Evolutionary conservation across 2,888 invertebrate species (phyloP), one percentile per base, ranked within the genome.

Genomic region (Exocentrus adspersus): DNA sequence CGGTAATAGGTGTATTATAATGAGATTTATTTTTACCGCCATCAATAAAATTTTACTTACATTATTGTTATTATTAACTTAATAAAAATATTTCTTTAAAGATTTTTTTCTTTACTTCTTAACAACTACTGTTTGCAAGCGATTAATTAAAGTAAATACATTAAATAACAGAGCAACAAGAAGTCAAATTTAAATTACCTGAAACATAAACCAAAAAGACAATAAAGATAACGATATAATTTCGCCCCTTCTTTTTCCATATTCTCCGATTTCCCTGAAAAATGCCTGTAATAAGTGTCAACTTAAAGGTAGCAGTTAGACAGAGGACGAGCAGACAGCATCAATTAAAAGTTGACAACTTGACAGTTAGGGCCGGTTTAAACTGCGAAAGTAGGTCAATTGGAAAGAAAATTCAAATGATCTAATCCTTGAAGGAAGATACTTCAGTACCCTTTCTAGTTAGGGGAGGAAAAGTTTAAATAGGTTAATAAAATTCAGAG

Each of bases 381-480:
- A 2, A 37, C 37, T 12, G 37, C 14, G n/a, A 12, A 37, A 37
- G 37, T 37, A 37, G 37, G 37, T 37, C 37, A 37, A 37, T 12
- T 37, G 37, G 12, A 37, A 37, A 37, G 37, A 37, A 12, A 9
- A 37, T n/a, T 3, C n/a, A 12, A 37, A 37, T 12, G 12, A 37
- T 37, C n/a, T 14, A n/a, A 37, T 37, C n/a, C 37, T 37, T 37
- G 14, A 37, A 37, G 14, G 14, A 37, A 37, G 37, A 37, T 37
- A 37, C 37, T 37, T 37, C 37, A 14, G n/a, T 4, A 37, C 37
- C 12, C 12, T 37, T 37, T 37, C n/a, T 37, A 37, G 37, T 37
- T 37, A 37, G 37, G 37, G n/a, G 37, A 37, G n/a, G 37, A 14
- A 37, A 37, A 37, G 37, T 37, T 24, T 37, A 37, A 37, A n/a